phyloP scores from a whole-genome alignment of 2,888 invertebrate species.

The Zhuqinia jingwanae region DNA sequence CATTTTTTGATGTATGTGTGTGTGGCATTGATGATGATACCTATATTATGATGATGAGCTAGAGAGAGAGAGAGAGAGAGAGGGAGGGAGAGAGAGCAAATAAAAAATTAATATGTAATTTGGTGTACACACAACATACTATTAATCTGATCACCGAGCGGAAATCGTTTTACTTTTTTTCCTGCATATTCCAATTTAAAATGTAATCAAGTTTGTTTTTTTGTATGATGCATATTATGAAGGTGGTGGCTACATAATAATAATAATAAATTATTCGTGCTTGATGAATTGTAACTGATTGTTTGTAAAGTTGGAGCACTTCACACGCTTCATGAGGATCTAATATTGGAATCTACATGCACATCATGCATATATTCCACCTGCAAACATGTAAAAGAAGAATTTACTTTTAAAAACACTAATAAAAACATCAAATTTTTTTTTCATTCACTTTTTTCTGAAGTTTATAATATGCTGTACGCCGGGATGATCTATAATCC shows the following conservation, averaged over 20 bases:
- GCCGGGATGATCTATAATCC: conserved; percentile 19
- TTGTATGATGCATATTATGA: neutral
- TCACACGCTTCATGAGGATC: conserved; percentile 17
- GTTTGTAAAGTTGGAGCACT: too few species aligned
- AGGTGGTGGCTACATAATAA: too few species aligned
- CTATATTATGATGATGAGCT: neutral
- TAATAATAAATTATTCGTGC: conserved; percentile 16
- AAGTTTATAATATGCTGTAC: too few species aligned
- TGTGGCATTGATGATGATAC: conserved; percentile 16
- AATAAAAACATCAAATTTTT: conserved; percentile 29
- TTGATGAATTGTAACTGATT: conserved; percentile 54
- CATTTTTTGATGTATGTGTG: neutral
- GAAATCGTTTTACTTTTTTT: conserved; percentile 46
- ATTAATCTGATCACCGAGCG: conserved; percentile 28
- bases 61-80: conserved; percentile 20
- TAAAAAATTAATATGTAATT: conserved; percentile 53
- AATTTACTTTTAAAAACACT: neutral
- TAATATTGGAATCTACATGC: too few species aligned
- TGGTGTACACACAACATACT: conserved; percentile 9
- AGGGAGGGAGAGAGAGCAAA: conserved; percentile 9
- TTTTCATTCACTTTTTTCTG: conserved; percentile 6
- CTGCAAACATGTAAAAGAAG: neutral
- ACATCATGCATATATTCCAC: too few species aligned
- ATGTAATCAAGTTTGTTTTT: neutral
- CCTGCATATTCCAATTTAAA: conserved; percentile 26